Evolutionary conservation across 2,888 invertebrate genomes (phyloP), one percentile per base, ranked within the genome.

Genomic region (Tortricodes alternella): DNA sequence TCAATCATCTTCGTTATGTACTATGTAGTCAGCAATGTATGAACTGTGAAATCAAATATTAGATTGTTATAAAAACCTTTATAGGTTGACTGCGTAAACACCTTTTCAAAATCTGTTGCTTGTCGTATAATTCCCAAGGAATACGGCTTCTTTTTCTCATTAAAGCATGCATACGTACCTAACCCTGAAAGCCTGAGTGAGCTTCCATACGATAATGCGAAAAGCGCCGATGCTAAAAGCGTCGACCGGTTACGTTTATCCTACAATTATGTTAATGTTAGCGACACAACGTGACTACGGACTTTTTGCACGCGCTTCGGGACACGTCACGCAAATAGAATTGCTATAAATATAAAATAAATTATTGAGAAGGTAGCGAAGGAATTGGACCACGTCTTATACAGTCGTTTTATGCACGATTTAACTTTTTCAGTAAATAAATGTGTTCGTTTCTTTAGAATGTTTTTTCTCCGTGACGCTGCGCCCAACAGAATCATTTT

Each of bases 181-280:
- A 23, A 8, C 1, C 0, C 8, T 3, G 1, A 11, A n/a, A 29
- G 2, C 9, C 3, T 29, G 29, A n/a, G 29, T 29, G 9, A n/a
- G 6, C 11, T 35, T 11, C 15, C 2, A 0, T 35, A 23, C 27
- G 21, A 49, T 35, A 48, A 48, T 41, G 48, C 35, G 19, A 8
- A 19, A 6, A 27, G 18, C 48, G 19, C 18, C 21, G 24, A 18
- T 8, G 32, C 48, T 41, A 48, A 48, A 39, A 55, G 35, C 55
- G 39, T 24, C 39, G 19, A 41, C 53, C 48, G 27, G 46, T 41
- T 35, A 34, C 53, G 41, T 49, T 55, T 43, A 55, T 48, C 39
- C 43, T 41, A 41, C 41, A 49, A 49, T 55, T 55, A 55, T 55
- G 55, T 35, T 55, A 55, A 55, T 55, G 41, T 49, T 41, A 29